A percentile compares a stretch with the other conserved stretches of the same genome.
Conservation (phyloP, 2,113 vertebrate genomes). For the Epinephelus moara region DNA sequence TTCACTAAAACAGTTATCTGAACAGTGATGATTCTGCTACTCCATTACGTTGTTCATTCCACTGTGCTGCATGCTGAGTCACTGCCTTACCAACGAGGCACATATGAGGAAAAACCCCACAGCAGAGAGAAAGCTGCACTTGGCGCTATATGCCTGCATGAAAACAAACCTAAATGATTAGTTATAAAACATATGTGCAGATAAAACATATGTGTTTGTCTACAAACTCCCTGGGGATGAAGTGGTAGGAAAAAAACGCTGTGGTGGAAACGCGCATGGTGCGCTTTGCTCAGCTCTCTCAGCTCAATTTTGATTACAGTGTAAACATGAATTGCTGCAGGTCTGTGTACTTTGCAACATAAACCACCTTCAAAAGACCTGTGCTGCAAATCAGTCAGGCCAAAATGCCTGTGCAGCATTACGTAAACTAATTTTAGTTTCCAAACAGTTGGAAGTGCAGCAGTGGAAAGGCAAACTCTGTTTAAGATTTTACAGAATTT, state of each 20-base stretch:
- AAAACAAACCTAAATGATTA: slow-evolving; percentile 38
- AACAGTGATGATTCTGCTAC: neutral
- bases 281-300: slow-evolving; percentile 31
- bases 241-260: neutral
- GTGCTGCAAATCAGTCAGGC: neutral
- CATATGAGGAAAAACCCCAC: neutral
- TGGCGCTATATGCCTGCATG: neutral
- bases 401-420: slow-evolving; percentile 15
- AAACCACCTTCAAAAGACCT: slow-evolving; percentile 11
- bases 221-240: slow-evolving; percentile 1
- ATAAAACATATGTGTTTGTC: slow-evolving; percentile 25
- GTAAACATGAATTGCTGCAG: slow-evolving; percentile 41
- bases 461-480: slow-evolving; percentile 28
- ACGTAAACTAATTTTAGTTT: slow-evolving; percentile 47
- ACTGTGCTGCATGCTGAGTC: slow-evolving; percentile 5
- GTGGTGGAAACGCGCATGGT: neutral
- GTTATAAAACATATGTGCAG: neutral
- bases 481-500: slow-evolving; percentile 56
- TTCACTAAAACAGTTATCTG: neutral
- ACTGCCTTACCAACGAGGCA: neutral
- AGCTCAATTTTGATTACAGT: slow-evolving; percentile 39
- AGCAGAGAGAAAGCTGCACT: neutral
- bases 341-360: slow-evolving; percentile 35
- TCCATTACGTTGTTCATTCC: neutral
- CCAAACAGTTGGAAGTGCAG: slow-evolving; percentile 26